A percentile compares a stretch with the other conserved stretches of the same genome.
Conservation (phyloP, 2,113 vertebrate genomes). For the Puma concolor region DNA sequence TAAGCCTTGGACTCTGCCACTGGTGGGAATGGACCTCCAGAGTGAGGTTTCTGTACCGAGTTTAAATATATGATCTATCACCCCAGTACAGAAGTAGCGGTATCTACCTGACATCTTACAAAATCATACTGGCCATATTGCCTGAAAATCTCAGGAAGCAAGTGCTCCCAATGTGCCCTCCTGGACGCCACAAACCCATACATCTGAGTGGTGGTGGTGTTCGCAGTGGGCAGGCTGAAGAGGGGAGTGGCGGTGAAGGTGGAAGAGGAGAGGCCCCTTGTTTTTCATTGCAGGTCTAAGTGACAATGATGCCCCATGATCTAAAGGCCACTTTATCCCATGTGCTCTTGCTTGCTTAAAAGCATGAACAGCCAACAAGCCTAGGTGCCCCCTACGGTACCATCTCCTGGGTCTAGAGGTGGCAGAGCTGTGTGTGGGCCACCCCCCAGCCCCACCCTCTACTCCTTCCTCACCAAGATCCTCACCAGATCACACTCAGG, state of each 20-base stretch:
- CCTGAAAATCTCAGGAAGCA: background rate
- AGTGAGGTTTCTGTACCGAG: background rate
- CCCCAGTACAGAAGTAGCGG: background rate
- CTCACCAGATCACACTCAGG: background rate
- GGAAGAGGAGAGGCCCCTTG: background rate
- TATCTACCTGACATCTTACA: background rate
- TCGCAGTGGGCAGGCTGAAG: accelerated
- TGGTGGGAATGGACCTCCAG: background rate
- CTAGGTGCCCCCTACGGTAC: background rate
- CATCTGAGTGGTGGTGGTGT: background rate
- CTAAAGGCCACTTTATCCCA: too few relatives aligned
- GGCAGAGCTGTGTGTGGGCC: background rate
- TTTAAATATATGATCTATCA: background rate
- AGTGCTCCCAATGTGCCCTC: background rate
- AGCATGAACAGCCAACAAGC: background rate
- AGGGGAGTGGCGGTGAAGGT: background rate
- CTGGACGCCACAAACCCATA: background rate
- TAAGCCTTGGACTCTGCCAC: background rate
- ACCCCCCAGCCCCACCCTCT: background rate
- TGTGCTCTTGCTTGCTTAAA: background rate
- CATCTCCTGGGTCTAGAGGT: background rate
- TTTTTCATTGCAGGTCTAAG: background rate
- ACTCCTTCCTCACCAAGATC: background rate
- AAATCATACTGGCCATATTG: accelerated
- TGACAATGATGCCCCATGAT: background rate